These are phyloP conservation scores for Ceramica pisi DNA, from an alignment of 2,888 invertebrate species.

Conservation along the genomic window DNA sequence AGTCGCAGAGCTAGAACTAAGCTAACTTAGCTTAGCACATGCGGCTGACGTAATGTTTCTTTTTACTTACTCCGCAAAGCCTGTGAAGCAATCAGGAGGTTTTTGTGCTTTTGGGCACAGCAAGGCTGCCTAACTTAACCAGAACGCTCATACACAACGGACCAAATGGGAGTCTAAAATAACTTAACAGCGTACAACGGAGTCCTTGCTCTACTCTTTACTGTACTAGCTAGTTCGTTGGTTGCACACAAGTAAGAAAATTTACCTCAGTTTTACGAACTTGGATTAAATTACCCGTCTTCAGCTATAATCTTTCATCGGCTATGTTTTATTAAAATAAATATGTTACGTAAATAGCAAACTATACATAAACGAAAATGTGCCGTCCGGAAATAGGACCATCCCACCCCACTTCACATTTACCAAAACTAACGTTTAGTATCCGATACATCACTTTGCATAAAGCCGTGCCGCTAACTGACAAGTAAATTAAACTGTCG, in stretches of 20 bases:
- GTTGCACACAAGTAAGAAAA: not conserved
- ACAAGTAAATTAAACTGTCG: conserved; percentile 71
- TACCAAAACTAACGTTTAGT: conserved; percentile 49
- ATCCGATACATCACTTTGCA: conserved; percentile 61
- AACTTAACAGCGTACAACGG: too few relatives aligned
- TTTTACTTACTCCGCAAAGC: not conserved
- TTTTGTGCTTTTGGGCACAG: too few relatives aligned
- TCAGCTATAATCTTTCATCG: too few relatives aligned
- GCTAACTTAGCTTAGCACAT: not conserved
- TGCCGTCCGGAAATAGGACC: conserved; percentile 22
- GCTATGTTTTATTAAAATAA: not conserved
- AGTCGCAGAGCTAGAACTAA: not conserved
- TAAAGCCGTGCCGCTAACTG: conserved; percentile 58
- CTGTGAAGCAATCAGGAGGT: too few relatives aligned
- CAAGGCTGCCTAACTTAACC: too few relatives aligned
- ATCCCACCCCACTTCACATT: conserved; percentile 12
- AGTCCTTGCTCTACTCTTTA: too few relatives aligned
- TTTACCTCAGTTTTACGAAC: not conserved
- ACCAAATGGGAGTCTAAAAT: too few relatives aligned
- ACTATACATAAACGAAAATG: conserved; percentile 8
- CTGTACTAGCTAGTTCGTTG: too few relatives aligned
- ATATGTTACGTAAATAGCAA: not conserved
- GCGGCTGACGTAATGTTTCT: not conserved
- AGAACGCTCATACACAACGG: too few relatives aligned
- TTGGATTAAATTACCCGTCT: not conserved